Evolutionary conservation across 2,888 invertebrate genomes (phyloP), one percentile per base, ranked within the genome.

Genomic region (Oscheius onirici): DNA sequence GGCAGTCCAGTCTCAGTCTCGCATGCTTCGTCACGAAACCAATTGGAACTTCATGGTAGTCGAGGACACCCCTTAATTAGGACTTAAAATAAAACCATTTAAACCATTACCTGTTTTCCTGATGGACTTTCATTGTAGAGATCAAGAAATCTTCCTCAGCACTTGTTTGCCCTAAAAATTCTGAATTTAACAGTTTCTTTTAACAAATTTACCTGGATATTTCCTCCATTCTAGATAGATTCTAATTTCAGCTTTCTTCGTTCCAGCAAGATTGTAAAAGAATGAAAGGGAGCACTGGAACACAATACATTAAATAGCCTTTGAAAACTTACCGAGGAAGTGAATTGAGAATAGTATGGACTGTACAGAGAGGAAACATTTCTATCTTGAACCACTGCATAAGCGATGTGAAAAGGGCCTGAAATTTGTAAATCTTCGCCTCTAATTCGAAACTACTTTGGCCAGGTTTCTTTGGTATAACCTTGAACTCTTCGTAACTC

Each of bases 1-100:
- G 20, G 46, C 63, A 63, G 26, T 63, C 63, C 2, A 63, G 46
- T 15, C 63, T 44, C 11, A 63, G 17, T 24, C 63, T 46, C n/a
- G 63, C 63, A 49, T 63, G 63, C 20, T 63, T 63, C 15, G 46
- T 49, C 2, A 63, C 63, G n/a, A 49, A 63, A 2, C 63, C 63
- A 20, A 63, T 26, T n/a, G 46, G 20, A 46, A 63, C 26, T 24
- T 46, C 63, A 15, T 63, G 63, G 28, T 63, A 49, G 34, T 63
- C 63, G 13, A 63, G 46, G 15, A 63, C 63, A 2, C 49, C 49
- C n/a, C 49, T 60, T 17, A 41, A 58, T 26, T 15, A n/a, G 44
- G 24, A 40, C 17, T 34, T 41, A 6, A 28, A 44, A n/a, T n/a
- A n/a, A 41, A 17, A 43, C 22, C n/a, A 43, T 44, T 2, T 8